Base-by-base conservation (phyloP, 2,113 vertebrate genomes). In the rabbit (Oryctolagus cuniculus) region DNA sequence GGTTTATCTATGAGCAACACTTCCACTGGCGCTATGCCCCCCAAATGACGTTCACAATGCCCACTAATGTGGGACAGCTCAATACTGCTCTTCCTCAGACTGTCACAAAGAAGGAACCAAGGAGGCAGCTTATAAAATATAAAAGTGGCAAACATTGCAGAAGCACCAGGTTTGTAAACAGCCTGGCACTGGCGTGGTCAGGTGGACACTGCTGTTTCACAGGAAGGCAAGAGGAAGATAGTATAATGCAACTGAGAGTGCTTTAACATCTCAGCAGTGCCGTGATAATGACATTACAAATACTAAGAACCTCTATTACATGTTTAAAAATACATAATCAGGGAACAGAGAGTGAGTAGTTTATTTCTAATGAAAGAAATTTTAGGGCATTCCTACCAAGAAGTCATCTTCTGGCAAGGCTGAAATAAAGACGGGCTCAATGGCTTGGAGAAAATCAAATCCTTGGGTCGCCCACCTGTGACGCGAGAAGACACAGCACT, bases 391-490 rank as follows among this genome's bases (percentile, higher is more conserved):
- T 81, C 11, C 98, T 99, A 99, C 99, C 99, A 99, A 98, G 98
- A 99, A 99, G 97, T 99, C 99, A 70, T 99, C 99, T 97, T 99
- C 99, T 55, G 99, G 99, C 92, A 99, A 98, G 63, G 99, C 99
- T 78, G 99, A 99, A 97, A 99, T 99, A 97, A 99, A 99, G 73
- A 98, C 99, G 53, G 99, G 99, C 93, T 99, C 99, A 36, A 99
- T 99, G 31, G 99, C 99, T 98, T 99, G 99, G 85, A 99, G 99
- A 96, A 99, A 99, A 98, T 99, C 99, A 98, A 99, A 99, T 73
- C 99, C 99, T 98, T 99, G 99, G 94, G 99, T 99, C 77, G 99
- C 99, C 99, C 99, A 99, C 96, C 99, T 99, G 96, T 80, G n/a
- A 97, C 38, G 25, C 6, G 93, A 91, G 85, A 95, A 67, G 79